A percentile compares a stretch with the other conserved stretches of the same genome.
Conservation (phyloP, 1,140 invertebrate genomes). For the Saccostrea cuccullata region DNA sequence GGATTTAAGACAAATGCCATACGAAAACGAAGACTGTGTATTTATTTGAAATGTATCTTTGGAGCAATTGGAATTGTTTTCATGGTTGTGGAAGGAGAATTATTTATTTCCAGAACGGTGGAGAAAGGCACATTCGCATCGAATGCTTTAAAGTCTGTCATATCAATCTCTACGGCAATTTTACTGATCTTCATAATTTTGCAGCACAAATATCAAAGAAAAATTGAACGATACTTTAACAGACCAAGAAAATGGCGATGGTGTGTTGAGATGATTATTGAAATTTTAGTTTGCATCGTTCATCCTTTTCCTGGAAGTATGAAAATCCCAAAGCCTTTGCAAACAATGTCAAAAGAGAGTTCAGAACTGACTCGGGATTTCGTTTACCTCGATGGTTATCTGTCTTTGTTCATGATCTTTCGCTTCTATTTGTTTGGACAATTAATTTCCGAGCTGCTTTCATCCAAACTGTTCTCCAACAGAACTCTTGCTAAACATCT, state of each 20-base stretch:
- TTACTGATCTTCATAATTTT: neutral
- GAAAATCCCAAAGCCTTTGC: slow-evolving; percentile 32
- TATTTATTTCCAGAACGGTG: neutral
- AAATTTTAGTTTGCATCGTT: neutral
- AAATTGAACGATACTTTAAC: neutral
- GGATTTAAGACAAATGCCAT: neutral
- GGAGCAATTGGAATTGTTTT: neutral
- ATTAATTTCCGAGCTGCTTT: neutral
- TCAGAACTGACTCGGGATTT: neutral
- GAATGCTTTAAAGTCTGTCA: neutral
- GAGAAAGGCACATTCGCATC: neutral
- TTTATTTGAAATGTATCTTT: slow-evolving; percentile 23
- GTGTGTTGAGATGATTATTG: neutral
- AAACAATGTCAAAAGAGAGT: slow-evolving; percentile 10
- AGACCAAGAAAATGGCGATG: neutral
- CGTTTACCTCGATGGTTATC: neutral
- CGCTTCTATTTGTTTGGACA: slow-evolving; percentile 23
- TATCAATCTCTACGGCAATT: neutral
- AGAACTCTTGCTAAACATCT: slow-evolving; percentile 6
- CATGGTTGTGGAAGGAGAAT: neutral
- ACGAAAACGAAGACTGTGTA: neutral
- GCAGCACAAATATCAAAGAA: neutral
- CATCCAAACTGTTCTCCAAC: neutral
- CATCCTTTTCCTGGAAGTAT: slow-evolving; percentile 29
- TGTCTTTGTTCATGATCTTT: slow-evolving; percentile 20